These are phyloP conservation scores for Euborellia annulipes DNA, from an alignment of 1,140 invertebrate species.

Conservation along the genomic window DNA sequence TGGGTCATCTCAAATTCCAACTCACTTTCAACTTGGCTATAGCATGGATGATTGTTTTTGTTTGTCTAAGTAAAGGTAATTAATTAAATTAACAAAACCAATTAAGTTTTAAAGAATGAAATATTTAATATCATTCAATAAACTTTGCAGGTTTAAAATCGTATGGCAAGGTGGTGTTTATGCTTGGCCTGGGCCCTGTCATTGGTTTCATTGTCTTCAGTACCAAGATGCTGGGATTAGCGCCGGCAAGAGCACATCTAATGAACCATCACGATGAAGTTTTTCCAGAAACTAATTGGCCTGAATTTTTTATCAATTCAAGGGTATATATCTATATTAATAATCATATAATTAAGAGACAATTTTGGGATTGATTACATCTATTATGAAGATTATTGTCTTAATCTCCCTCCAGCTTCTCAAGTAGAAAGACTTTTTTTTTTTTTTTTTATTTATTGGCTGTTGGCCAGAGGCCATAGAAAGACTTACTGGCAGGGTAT, in stretches of 20 bases:
- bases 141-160: constrained; percentile 52
- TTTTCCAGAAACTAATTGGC: constrained; percentile 60
- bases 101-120: background rate
- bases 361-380: too few relatives aligned
- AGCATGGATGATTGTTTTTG: constrained; percentile 79
- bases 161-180: constrained; percentile 67
- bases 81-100: background rate
- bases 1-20: constrained; percentile 65
- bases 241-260: constrained; percentile 38
- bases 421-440: too few relatives aligned
- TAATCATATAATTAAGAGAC: too few relatives aligned
- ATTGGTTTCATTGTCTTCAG: constrained; percentile 54
- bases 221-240: constrained; percentile 54
- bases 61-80: constrained; percentile 69
- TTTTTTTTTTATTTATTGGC: too few relatives aligned
- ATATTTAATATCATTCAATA: background rate
- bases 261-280: constrained; percentile 33
- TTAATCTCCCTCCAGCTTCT: too few relatives aligned
- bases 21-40: constrained; percentile 77
- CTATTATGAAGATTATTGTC: too few relatives aligned
- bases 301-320: constrained; percentile 67
- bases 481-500: too few relatives aligned
- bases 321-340: too few relatives aligned
- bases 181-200: constrained; percentile 53
- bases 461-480: too few relatives aligned